phyloP scores from a whole-genome alignment of 1,140 invertebrate species.

The Drosophila cardini region DNA sequence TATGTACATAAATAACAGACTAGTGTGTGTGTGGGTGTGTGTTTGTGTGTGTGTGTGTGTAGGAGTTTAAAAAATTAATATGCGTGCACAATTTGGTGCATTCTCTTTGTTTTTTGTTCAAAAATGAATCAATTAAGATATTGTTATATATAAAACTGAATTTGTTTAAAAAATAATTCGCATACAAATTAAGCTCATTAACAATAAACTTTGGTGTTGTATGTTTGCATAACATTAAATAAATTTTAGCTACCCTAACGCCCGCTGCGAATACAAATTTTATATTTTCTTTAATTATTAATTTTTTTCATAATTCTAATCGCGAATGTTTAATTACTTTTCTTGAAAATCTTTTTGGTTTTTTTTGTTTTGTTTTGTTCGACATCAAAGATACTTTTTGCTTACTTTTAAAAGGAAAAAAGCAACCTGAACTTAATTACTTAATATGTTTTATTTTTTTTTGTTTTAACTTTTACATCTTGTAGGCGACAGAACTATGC shows the following conservation, averaged over 20 bases:
- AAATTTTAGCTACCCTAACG: slow-evolving; percentile 77
- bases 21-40: slow-evolving; percentile 70
- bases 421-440: slow-evolving; percentile 58
- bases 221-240: slow-evolving; percentile 70
- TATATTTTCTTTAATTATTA: slow-evolving; percentile 27
- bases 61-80: slow-evolving; percentile 60
- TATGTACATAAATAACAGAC: slow-evolving; percentile 82
- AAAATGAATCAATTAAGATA: slow-evolving; percentile 24
- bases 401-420: slow-evolving; percentile 59
- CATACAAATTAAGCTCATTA: slow-evolving; percentile 63
- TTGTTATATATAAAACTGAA: slow-evolving; percentile 1
- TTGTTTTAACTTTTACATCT: slow-evolving; percentile 10
- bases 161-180: slow-evolving; percentile 50
- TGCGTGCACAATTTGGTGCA: slow-evolving; percentile 51
- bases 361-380: slow-evolving; percentile 46
- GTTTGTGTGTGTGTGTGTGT: slow-evolving; percentile 45
- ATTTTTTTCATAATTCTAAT: slow-evolving; percentile 59
- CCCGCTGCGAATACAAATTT: slow-evolving; percentile 63
- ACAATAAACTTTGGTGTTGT: slow-evolving; percentile 77
- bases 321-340: slow-evolving; percentile 19
- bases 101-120: background rate
- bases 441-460: slow-evolving; percentile 27
- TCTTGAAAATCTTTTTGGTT: slow-evolving; percentile 33
- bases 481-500: slow-evolving; percentile 8
- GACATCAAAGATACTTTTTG: slow-evolving; percentile 69